These are phyloP conservation scores for Cossypha heuglini DNA, from an alignment of 2,797 vertebrate species.

Conservation along the genomic window DNA sequence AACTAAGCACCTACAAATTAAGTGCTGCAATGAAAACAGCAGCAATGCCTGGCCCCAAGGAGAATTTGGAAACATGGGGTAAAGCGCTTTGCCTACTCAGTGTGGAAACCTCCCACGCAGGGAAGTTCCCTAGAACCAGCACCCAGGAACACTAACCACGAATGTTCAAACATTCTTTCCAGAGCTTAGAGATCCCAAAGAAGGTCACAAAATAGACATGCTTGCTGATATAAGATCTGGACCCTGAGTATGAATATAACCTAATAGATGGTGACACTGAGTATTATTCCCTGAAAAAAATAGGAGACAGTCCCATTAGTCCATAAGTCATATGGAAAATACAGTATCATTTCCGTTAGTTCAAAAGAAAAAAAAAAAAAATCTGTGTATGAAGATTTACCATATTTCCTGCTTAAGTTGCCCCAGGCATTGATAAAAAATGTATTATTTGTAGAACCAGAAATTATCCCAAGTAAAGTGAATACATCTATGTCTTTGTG, in stretches of 20 bases:
- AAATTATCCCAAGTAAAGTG: not conserved
- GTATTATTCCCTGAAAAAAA: not conserved
- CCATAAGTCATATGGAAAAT: not conserved
- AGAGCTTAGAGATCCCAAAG: not conserved
- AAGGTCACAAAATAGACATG: not conserved
- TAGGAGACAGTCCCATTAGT: not conserved
- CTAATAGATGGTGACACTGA: not conserved
- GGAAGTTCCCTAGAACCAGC: not conserved
- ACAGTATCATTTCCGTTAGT: not conserved
- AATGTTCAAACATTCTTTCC: fast-evolving
- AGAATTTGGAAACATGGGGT: fast-evolving
- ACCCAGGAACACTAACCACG: not conserved
- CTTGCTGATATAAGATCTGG: not conserved
- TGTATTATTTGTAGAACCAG: not conserved
- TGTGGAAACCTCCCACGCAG: fast-evolving
- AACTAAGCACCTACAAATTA: not conserved
- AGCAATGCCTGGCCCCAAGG: not conserved
- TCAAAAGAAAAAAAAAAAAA: not conserved
- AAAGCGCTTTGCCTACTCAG: not conserved
- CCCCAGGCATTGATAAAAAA: not conserved
- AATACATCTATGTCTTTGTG: not conserved
- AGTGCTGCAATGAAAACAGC: not conserved
- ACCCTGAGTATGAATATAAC: not conserved
- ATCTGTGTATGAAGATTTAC: not conserved
- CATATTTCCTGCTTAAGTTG: not conserved